Percentiles rank a stretch among this genome's conserved stretches.
phyloP scores from a whole-genome alignment of 2,888 invertebrate species.

The Mythimna lalbum region DNA sequence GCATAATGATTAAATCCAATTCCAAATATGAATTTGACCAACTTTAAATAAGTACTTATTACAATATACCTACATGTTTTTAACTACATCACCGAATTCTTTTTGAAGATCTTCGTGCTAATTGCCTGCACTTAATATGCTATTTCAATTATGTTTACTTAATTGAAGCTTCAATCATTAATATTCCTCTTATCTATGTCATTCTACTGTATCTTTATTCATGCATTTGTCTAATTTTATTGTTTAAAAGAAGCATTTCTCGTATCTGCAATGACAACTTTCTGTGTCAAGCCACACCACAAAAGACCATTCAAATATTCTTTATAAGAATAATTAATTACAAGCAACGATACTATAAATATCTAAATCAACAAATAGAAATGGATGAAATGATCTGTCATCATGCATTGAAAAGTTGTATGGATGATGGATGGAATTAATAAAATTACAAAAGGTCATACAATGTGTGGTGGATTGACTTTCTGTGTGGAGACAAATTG shows the following conservation, averaged over 20 bases:
- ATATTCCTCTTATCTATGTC: background rate
- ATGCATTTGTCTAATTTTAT: background rate
- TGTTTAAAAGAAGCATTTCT: conserved; percentile 11
- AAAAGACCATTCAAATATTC: conserved; percentile 44
- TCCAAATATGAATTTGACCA: too few relatives aligned
- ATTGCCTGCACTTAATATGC: conserved; percentile 14
- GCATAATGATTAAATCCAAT: too few relatives aligned
- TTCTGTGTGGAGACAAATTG: conserved; percentile 78
- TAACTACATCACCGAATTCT: conserved; percentile 22
- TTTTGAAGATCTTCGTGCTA: conserved; percentile 7
- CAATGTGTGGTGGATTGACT: conserved; percentile 65
- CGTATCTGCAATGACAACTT: conserved; percentile 11
- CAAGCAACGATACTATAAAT: conserved; percentile 60
- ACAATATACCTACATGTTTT: background rate
- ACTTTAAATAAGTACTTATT: too few relatives aligned
- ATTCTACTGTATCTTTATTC: background rate
- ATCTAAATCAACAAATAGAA: conserved; percentile 73
- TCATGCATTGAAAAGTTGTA: conserved; percentile 61
- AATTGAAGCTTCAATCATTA: conserved; percentile 11
- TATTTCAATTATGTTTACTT: conserved; percentile 16
- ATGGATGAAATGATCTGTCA: conserved; percentile 74
- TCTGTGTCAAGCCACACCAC: conserved; percentile 15
- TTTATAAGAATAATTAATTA: conserved; percentile 60
- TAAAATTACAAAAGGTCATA: conserved; percentile 75
- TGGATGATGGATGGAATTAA: conserved; percentile 79